Evolutionary conservation across 2,113 vertebrate species (phyloP), one percentile per base, ranked within the genome.

Genomic region (Brachionichthys hirsutus): DNA sequence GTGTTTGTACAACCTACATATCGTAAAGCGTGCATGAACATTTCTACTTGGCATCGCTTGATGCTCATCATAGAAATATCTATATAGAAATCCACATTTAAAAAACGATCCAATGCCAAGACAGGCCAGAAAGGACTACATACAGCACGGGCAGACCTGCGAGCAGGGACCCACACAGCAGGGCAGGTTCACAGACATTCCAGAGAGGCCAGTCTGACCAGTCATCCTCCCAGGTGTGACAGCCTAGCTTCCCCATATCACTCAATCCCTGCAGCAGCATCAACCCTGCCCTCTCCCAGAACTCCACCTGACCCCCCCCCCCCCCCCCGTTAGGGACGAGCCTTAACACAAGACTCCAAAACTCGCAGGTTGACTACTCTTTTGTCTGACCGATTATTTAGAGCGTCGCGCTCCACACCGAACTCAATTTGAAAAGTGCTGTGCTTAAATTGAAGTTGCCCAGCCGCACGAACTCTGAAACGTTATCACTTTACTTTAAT

Each of bases 61-160:
- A n/a, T n/a, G n/a, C n/a, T n/a, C n/a, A n/a, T n/a, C n/a, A n/a
- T n/a, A n/a, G n/a, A n/a, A n/a, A n/a, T n/a, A n/a, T n/a, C n/a
- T n/a, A n/a, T n/a, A n/a, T n/a, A n/a, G n/a, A n/a, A n/a, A n/a
- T n/a, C n/a, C n/a, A n/a, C n/a, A n/a, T n/a, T n/a, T n/a, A n/a
- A n/a, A n/a, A n/a, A n/a, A n/a, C n/a, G n/a, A n/a, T n/a, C n/a
- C n/a, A 52, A 14, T 13, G 48, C 2, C 30, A 17, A 14, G 11
- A 12, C 45, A 38, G 22, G 38, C 7, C 11, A 30, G 9, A 48
- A 14, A 64, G 17, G 49, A 49, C 10, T 10, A 90, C n/a, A n/a
- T n/a, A 88, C 80, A 94, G 91, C 34, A 59, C 19, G 14, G 77
- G 91, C 89, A 88, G 89, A 93, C 92, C 61, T 72, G 63, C 11